Conservation (phyloP, 2,113 vertebrate species). For the Arenaria interpres region DNA sequence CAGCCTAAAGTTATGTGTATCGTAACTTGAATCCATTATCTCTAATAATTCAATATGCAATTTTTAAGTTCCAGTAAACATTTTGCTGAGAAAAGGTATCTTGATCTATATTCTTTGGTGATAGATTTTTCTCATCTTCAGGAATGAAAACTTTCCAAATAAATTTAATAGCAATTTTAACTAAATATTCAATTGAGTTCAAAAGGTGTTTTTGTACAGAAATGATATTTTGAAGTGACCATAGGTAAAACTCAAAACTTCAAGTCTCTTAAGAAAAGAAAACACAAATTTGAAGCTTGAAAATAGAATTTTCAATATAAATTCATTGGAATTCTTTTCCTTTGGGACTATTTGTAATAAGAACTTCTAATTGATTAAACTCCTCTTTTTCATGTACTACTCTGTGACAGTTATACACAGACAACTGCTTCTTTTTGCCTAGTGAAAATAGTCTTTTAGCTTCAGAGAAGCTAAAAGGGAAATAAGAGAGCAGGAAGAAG, state of each 20-base stretch:
- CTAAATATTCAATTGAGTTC: background rate
- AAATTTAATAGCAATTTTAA: background rate
- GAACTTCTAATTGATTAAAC: background rate
- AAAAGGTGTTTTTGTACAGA: background rate
- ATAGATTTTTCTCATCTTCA: background rate
- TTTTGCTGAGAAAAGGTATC: background rate
- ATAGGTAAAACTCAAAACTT: background rate
- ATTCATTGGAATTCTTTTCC: background rate
- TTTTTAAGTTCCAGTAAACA: background rate
- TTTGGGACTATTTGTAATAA: background rate
- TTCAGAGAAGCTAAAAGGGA: background rate
- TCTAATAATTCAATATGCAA: background rate
- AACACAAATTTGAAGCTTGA: background rate
- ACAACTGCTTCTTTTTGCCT: background rate
- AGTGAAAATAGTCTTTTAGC: background rate
- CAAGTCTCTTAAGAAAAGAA: background rate
- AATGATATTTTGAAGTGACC: background rate
- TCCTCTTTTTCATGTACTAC: accelerated
- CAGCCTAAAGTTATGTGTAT: background rate
- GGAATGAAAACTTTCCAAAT: background rate
- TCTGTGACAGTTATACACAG: background rate
- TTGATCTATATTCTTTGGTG: background rate
- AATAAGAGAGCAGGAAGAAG: background rate
- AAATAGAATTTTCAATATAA: background rate
- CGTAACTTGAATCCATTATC: background rate